These are phyloP conservation scores for Doryteuthis pealeii DNA, from an alignment of 1,140 invertebrate species.

Conservation along the genomic window DNA sequence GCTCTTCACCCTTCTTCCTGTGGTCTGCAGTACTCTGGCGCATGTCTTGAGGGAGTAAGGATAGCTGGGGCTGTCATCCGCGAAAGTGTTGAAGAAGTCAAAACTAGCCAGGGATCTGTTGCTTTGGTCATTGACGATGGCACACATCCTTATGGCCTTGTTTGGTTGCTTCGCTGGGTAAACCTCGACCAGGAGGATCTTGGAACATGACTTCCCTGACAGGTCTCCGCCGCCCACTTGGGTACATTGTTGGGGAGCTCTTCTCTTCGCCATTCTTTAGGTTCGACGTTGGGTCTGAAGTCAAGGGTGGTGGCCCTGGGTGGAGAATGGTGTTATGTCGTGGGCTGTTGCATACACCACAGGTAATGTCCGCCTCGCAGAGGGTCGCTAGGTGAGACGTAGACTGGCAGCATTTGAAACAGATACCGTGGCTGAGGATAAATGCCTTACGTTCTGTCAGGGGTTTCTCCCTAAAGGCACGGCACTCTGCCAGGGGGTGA, in stretches of 20 bases:
- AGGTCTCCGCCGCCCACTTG: conserved; percentile 21
- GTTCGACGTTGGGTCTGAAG: background rate
- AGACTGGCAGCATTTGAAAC: conserved; percentile 14
- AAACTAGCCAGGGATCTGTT: no score
- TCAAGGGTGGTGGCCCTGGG: no score
- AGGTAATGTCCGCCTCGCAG: conserved; percentile 11
- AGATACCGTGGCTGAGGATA: background rate
- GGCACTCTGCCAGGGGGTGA: no score
- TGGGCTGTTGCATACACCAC: conserved; percentile 3
- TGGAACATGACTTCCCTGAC: conserved; percentile 24
- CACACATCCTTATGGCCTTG: conserved; percentile 15
- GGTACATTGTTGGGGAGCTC: background rate
- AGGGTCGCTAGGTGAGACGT: background rate
- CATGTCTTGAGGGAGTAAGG: no score
- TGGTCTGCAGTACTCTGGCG: no score
- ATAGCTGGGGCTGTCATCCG: no score
- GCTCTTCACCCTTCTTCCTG: background rate
- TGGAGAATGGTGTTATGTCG: conserved; percentile 13
- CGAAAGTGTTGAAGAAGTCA: no score
- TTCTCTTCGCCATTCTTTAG: conserved; percentile 16
- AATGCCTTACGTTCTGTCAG: no score
- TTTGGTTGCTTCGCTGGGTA: background rate
- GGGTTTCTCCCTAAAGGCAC: no score
- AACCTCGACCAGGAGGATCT: conserved; percentile 20
- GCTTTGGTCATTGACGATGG: conserved; percentile 27